These are phyloP conservation scores for Tricholauxania praeusta DNA, from an alignment of 2,888 invertebrate genomes.

Conservation along the genomic window DNA sequence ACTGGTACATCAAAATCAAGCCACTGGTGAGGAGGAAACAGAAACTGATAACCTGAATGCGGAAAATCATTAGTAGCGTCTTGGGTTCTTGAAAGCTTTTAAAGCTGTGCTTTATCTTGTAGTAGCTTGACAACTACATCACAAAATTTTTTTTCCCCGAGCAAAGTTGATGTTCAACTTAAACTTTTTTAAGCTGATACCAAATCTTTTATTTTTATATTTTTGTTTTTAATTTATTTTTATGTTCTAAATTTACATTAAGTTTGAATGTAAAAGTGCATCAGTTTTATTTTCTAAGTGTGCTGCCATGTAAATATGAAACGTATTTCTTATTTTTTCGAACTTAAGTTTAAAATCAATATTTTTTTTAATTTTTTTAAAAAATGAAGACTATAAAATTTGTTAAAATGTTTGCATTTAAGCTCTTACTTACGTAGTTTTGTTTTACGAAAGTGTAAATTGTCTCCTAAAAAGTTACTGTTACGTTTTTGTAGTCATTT, in stretches of 20 bases:
- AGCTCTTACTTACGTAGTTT: no score
- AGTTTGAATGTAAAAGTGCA: constrained; percentile 11
- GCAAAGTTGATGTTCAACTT: constrained; percentile 30
- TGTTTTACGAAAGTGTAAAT: no score
- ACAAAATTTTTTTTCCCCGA: background rate
- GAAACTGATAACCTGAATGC: constrained; percentile 60
- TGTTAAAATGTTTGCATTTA: no score
- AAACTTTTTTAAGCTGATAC: constrained; percentile 44
- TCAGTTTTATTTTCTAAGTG: constrained; percentile 28
- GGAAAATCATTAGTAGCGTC: constrained; percentile 47
- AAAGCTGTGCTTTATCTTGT: constrained; percentile 30
- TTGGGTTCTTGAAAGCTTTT: background rate
- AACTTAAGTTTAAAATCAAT: background rate
- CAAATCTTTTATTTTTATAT: constrained; percentile 47
- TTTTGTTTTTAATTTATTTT: constrained; percentile 41
- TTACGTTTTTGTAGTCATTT: background rate
- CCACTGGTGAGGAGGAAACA: constrained; percentile 57
- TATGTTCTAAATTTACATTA: constrained; percentile 33
- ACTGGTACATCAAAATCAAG: constrained; percentile 60
- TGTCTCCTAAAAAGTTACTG: background rate
- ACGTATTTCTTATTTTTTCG: constrained; percentile 3
- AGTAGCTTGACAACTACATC: constrained; percentile 14
- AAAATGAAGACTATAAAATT: background rate
- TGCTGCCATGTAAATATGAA: constrained; percentile 47
- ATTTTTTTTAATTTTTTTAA: constrained; percentile 2